These are phyloP conservation scores for Centropyge bicolor DNA, from an alignment of 2,797 vertebrate species.

Conservation along the genomic window DNA sequence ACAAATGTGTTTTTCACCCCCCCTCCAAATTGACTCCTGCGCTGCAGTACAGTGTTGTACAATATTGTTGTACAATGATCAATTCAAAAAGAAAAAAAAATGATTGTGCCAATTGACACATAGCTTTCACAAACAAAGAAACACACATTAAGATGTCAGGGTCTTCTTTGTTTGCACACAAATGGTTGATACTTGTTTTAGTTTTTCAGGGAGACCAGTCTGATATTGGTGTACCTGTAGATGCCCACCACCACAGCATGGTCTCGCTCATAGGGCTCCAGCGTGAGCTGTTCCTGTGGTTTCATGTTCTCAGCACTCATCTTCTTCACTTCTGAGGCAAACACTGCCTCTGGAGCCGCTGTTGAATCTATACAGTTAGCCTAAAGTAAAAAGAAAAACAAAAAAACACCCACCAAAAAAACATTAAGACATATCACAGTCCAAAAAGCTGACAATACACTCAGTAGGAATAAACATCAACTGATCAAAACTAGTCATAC, in stretches of 20 bases:
- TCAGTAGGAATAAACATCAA: background rate
- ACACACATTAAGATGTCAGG: background rate
- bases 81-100: background rate
- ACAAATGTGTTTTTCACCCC: too few relatives aligned
- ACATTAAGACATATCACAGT: background rate
- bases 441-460: background rate
- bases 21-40: too few relatives aligned
- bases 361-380: slow-evolving; percentile 97
- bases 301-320: slow-evolving; percentile 96
- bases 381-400: slow-evolving; percentile 64
- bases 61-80: too few relatives aligned
- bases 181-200: background rate
- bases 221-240: slow-evolving; percentile 86
- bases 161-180: background rate
- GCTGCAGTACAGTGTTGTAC: too few relatives aligned
- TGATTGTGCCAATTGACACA: background rate
- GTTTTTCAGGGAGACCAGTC: background rate
- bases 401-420: too few relatives aligned
- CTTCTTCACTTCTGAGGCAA: slow-evolving; percentile 94
- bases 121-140: background rate
- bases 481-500: background rate
- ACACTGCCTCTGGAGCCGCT: slow-evolving; percentile 92
- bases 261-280: slow-evolving; percentile 95
- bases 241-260: slow-evolving; percentile 94
- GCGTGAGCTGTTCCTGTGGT: slow-evolving; percentile 93